Percentiles rank a stretch among this genome's conserved stretches.
These are phyloP conservation scores for Acanthis flammea DNA, from an alignment of 2,797 vertebrate species.

Conservation along the genomic window DNA sequence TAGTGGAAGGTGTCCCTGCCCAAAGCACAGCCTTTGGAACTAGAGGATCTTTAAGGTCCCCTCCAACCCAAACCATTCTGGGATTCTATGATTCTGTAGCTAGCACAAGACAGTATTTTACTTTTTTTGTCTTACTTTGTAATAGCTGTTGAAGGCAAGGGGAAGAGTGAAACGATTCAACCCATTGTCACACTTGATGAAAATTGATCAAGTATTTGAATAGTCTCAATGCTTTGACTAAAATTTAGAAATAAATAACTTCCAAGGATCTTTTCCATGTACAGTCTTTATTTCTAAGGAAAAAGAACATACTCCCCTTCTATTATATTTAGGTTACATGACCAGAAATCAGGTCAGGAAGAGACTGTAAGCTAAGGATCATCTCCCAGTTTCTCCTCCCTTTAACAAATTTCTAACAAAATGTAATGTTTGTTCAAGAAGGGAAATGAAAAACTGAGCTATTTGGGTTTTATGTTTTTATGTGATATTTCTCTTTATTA, in stretches of 20 bases:
- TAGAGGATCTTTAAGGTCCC: background rate
- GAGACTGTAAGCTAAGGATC: background rate
- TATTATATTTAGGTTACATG: background rate
- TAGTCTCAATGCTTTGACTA: background rate
- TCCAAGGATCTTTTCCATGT: background rate
- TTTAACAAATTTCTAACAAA: background rate
- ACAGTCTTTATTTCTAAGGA: background rate
- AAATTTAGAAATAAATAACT: background rate
- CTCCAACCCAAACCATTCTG: background rate
- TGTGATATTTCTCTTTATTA: background rate
- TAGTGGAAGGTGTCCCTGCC: background rate
- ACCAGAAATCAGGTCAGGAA: background rate
- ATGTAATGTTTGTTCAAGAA: background rate
- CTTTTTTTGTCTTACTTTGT: background rate
- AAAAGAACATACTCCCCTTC: rapidly evolving
- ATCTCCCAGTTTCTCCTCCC: background rate
- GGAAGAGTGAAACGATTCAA: background rate
- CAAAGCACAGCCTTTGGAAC: background rate
- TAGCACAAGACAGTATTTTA: background rate
- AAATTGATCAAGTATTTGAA: background rate
- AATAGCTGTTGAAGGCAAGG: background rate
- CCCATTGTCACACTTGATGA: background rate
- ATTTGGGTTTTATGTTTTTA: background rate
- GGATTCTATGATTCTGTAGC: background rate
- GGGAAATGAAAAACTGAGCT: rapidly evolving